Percentiles rank a stretch among this genome's conserved stretches.
Conservation (phyloP, 2,113 vertebrate genomes). For the Corythoichthys intestinalis region DNA sequence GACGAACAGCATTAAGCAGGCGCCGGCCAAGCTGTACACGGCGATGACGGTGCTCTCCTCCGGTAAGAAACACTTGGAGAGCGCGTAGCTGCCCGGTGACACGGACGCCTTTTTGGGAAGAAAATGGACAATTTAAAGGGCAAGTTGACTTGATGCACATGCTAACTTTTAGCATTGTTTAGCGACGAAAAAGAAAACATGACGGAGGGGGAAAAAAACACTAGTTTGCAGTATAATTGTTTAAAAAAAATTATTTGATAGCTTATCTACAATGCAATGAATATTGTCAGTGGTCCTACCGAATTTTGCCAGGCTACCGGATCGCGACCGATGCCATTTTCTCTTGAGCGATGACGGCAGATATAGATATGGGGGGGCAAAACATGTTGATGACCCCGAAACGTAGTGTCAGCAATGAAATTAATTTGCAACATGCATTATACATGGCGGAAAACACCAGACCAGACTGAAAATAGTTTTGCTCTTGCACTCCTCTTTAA, state of each 20-base stretch:
- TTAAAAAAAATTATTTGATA: not conserved
- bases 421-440: too few relatives aligned
- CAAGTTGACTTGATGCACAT: not conserved
- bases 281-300: not conserved
- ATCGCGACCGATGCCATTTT: too few relatives aligned
- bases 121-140: not conserved
- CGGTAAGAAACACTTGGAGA: slow-evolving; percentile 87
- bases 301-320: too few relatives aligned
- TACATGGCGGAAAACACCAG: too few relatives aligned
- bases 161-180: not conserved
- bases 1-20: slow-evolving; percentile 67
- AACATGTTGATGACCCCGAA: too few relatives aligned
- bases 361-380: too few relatives aligned
- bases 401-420: too few relatives aligned
- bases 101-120: slow-evolving; percentile 75
- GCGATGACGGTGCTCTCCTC: slow-evolving; percentile 80
- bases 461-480: too few relatives aligned
- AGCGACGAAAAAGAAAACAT: not conserved
- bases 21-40: slow-evolving; percentile 75
- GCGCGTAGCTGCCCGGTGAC: slow-evolving; percentile 71
- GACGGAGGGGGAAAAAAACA: not conserved
- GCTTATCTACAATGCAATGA: not conserved
- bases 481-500: too few relatives aligned
- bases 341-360: too few relatives aligned
- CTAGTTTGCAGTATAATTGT: not conserved